Base-by-base conservation (phyloP, 2,797 vertebrate genomes). In the Pogonophryne albipinna region DNA sequence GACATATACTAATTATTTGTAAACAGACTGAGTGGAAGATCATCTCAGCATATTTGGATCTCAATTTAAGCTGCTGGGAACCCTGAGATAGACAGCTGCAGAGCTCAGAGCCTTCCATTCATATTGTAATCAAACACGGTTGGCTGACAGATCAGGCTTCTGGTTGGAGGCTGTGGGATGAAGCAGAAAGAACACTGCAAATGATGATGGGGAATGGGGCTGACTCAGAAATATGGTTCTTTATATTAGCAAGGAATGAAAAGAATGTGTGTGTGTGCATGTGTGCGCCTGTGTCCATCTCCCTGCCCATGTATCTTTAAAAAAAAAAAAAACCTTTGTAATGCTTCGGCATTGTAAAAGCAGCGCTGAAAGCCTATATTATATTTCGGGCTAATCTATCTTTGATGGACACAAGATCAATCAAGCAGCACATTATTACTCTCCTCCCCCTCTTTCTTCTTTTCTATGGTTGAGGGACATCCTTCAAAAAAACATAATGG, bases 391-490 rank as follows among this genome's bases (percentile, higher is more conserved):
- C 76, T 92, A 91, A 94, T 93, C 88, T 89, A 83, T 84, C 78
- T 64, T 34, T 58, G 69, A 74, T 71, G 80, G 92, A 93, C 90
- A 87, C 71, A 34, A 90, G 87, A 95, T 95, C 93, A 92, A 94
- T 94, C 93, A 96, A 94, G 93, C 93, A 86, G 89, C 85, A 87
- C 85, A 85, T 95, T 94, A 94, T 93, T 50, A 86, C 90, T 93
- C 94, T 93, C 92, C 74, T 92, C 95, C 93, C 93, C 93, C 91
- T 90, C 93, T 95, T 95, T 95, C 93, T 95, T 94, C 92, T 92
- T 93, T 94, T 91, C 94, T 95, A 96, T 96, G 94, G 94, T 93
- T 94, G 92, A 95, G 95, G 93, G 94, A 94, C 96, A 97, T 98
- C 95, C 94, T 95, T 97, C 96, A 97, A 93, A 95, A 95, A 62